phyloP scores from a whole-genome alignment of 2,888 invertebrate species.

The Herminia tarsipennalis region DNA sequence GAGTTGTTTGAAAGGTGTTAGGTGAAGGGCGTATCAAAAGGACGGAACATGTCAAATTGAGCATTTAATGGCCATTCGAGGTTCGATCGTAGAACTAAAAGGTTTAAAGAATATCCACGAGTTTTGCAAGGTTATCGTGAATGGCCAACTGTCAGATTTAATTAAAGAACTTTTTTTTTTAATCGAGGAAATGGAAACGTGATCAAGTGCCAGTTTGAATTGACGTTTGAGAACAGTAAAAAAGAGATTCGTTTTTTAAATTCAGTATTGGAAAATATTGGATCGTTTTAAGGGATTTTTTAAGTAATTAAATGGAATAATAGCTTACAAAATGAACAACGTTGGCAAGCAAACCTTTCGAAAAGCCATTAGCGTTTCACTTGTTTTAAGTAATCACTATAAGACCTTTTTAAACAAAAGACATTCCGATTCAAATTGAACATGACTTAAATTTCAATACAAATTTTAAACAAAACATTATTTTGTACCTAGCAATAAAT shows the following conservation, averaged over 20 bases:
- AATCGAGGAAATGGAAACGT: conserved; percentile 21
- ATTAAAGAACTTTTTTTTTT: conserved; percentile 27
- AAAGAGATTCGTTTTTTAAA: conserved; percentile 11
- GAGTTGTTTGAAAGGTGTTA: conserved; percentile 31
- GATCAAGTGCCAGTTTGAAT: conserved; percentile 21
- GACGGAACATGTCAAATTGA: conserved; percentile 43
- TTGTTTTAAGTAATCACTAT: conserved; percentile 32
- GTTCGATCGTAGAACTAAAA: conserved; percentile 29
- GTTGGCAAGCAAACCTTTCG: conserved; percentile 16
- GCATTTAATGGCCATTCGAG: conserved; percentile 41
- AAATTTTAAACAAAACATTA: neutral
- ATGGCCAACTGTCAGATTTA: conserved; percentile 33
- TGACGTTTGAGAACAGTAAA: conserved; percentile 23
- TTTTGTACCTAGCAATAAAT: neutral
- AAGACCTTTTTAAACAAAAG: conserved; percentile 31
- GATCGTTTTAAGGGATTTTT: conserved; percentile 15
- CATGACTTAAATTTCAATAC: conserved; percentile 2
- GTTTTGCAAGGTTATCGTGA: conserved; percentile 19
- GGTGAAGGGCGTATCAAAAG: conserved; percentile 41
- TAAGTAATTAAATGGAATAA: conserved; percentile 9
- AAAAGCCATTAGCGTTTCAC: conserved; percentile 12
- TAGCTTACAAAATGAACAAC: neutral
- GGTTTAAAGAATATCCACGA: conserved; percentile 1
- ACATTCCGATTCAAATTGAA: conserved; percentile 22
- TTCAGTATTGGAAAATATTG: conserved; percentile 9